Percentiles rank a stretch among this genome's conserved stretches.
phyloP scores from a whole-genome alignment of 2,113 vertebrate genomes.

The Mormyrus iriodes region DNA sequence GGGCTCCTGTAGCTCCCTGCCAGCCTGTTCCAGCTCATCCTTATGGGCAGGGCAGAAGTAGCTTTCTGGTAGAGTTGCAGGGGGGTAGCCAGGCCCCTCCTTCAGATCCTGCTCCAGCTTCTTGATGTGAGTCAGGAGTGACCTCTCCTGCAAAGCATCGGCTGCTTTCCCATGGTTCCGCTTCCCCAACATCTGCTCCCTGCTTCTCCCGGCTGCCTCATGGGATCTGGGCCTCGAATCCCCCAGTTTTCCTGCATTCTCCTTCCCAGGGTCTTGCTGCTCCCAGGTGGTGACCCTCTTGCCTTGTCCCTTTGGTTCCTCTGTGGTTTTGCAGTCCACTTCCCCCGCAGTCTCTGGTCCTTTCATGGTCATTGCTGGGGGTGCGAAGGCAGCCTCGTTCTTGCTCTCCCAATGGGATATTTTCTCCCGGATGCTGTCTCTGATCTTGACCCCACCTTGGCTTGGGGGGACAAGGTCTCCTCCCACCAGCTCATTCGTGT shows the following conservation, averaged over 20 bases:
- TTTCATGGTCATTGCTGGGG: constrained; percentile 37
- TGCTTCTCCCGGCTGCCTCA: constrained; percentile 48
- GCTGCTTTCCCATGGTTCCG: constrained; percentile 48
- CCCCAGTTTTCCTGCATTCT: constrained; percentile 36
- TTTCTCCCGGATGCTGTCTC: constrained; percentile 80
- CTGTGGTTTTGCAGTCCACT: constrained; percentile 24
- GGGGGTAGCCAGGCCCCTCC: constrained; percentile 72
- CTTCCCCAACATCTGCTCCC: constrained; percentile 55
- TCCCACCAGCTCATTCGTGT: constrained; percentile 50
- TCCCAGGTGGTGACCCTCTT: constrained; percentile 49
- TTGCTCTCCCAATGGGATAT: constrained; percentile 89
- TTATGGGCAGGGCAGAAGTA: constrained; percentile 80
- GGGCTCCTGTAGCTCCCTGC: constrained; percentile 51
- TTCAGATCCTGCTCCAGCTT: constrained; percentile 87
- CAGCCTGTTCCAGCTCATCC: constrained; percentile 64
- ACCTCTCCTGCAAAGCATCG: constrained; percentile 69
- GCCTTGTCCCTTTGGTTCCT: constrained; percentile 43
- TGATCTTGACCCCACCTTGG: constrained; percentile 48
- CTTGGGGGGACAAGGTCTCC: constrained; percentile 47
- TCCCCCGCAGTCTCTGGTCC: constrained; percentile 48
- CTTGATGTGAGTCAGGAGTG: constrained; percentile 83
- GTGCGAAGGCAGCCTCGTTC: constrained; percentile 45
- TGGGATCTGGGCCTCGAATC: constrained; percentile 27
- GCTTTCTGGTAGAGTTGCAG: constrained; percentile 81
- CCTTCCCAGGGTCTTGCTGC: constrained; percentile 27